Percentiles rank a stretch among this genome's conserved stretches.
Evolutionary conservation across 2,113 vertebrate species (phyloP).

Genomic region (Monopterus albus): DNA sequence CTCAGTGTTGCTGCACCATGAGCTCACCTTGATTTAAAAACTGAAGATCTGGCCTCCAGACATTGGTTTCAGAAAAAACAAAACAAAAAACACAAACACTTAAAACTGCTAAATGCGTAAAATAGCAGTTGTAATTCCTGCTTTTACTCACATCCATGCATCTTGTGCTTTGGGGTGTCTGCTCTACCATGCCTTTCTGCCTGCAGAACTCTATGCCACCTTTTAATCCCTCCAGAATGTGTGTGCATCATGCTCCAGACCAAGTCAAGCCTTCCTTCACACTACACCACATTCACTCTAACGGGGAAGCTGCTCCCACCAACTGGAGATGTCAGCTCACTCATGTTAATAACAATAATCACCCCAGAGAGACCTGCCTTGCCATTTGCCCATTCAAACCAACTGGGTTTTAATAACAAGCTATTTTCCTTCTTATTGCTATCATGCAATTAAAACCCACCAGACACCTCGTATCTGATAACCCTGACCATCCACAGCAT

Average conservation of each 20-base stretch:
- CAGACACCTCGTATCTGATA: slow-evolving; percentile 72
- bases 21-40: slow-evolving; percentile 22
- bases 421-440: slow-evolving; percentile 59
- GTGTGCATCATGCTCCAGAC: slow-evolving; percentile 1
- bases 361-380: slow-evolving; percentile 62
- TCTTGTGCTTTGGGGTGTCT: slow-evolving; percentile 18
- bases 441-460: slow-evolving; percentile 79
- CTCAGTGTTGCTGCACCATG: neutral
- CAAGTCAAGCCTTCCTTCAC: slow-evolving; percentile 33
- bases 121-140: neutral
- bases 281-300: slow-evolving; percentile 52
- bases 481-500: slow-evolving; percentile 47
- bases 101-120: neutral
- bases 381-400: slow-evolving; percentile 60
- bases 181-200: neutral
- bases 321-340: slow-evolving; percentile 71
- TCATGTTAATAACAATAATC: slow-evolving; percentile 81
- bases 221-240: slow-evolving; percentile 17
- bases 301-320: slow-evolving; percentile 66
- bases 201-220: slow-evolving; percentile 20
- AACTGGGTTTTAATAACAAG: slow-evolving; percentile 73
- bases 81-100: neutral
- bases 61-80: neutral
- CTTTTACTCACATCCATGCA: neutral
- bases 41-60: neutral